phyloP scores from a whole-genome alignment of 53 echinoderm and acorn worm genomes.

The Arbacia lixula region DNA sequence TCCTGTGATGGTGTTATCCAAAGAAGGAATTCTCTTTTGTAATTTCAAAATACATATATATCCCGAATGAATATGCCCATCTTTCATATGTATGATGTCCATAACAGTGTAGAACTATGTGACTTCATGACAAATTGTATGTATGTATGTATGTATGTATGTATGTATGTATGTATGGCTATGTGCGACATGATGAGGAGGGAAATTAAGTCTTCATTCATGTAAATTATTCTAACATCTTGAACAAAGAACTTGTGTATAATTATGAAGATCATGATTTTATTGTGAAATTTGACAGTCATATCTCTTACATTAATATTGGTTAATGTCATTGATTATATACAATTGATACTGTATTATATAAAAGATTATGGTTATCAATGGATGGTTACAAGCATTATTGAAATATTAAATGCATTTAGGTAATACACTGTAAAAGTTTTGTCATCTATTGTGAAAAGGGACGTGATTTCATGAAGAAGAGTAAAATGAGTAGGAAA shows the following conservation, averaged over 20 bases:
- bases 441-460: neutral
- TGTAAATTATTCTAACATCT: neutral
- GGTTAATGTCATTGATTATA: too few relatives aligned
- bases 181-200: neutral
- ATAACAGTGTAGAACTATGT: too few relatives aligned
- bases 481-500: neutral
- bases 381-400: neutral
- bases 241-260: neutral
- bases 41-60: too few relatives aligned
- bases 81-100: too few relatives aligned
- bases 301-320: too few relatives aligned
- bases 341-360: neutral
- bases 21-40: too few relatives aligned
- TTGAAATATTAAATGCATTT: constrained; percentile 31
- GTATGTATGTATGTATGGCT: neutral
- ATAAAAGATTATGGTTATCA: constrained; percentile 37
- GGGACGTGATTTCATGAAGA: neutral
- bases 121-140: too few relatives aligned
- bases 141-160: too few relatives aligned
- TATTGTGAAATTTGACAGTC: neutral
- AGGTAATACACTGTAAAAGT: constrained; percentile 2
- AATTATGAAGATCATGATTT: neutral
- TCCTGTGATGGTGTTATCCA: too few relatives aligned
- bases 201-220: neutral
- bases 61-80: too few relatives aligned